Conservation (phyloP, 2,888 invertebrate genomes). For the Sminthurinus aureus region DNA sequence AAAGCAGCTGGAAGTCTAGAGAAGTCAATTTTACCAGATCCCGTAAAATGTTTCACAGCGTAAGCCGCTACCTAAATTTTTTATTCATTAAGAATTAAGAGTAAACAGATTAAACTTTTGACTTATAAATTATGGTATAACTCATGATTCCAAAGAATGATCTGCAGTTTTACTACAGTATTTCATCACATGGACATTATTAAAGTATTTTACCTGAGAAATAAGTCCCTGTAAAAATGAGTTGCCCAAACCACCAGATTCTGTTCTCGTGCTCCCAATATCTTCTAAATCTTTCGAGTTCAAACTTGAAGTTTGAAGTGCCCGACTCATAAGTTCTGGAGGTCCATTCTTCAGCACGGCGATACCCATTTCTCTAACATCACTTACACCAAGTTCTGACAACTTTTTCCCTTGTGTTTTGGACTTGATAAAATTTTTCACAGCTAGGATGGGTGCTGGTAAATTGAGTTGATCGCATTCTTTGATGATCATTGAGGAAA, state of each 20-base stretch:
- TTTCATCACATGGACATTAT: too few relatives aligned
- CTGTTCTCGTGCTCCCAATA: constrained; percentile 42
- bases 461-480: constrained; percentile 53
- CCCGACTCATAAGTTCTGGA: constrained; percentile 48
- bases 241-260: constrained; percentile 39
- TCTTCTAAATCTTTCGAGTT: constrained; percentile 45
- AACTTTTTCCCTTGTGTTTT: constrained; percentile 40
- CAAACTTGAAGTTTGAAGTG: constrained; percentile 43
- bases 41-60: constrained; percentile 45
- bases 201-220: too few relatives aligned
- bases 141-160: too few relatives aligned
- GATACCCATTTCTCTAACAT: constrained; percentile 47
- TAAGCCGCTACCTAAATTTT: constrained; percentile 52
- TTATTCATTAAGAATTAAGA: too few relatives aligned
- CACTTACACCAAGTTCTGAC: constrained; percentile 40
- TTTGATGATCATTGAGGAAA: constrained; percentile 44
- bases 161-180: too few relatives aligned
- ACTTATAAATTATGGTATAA: constrained; percentile 12
- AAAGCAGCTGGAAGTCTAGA: constrained; percentile 51
- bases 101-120: too few relatives aligned
- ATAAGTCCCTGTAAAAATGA: constrained; percentile 53
- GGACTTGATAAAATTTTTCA: constrained; percentile 40
- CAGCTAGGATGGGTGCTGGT: constrained; percentile 53
- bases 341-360: constrained; percentile 53
- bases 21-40: constrained; percentile 47